A percentile compares a stretch with the other conserved stretches of the same genome.
Conservation (phyloP, 1,140 invertebrate genomes). For the Drosophila sp. region DNA sequence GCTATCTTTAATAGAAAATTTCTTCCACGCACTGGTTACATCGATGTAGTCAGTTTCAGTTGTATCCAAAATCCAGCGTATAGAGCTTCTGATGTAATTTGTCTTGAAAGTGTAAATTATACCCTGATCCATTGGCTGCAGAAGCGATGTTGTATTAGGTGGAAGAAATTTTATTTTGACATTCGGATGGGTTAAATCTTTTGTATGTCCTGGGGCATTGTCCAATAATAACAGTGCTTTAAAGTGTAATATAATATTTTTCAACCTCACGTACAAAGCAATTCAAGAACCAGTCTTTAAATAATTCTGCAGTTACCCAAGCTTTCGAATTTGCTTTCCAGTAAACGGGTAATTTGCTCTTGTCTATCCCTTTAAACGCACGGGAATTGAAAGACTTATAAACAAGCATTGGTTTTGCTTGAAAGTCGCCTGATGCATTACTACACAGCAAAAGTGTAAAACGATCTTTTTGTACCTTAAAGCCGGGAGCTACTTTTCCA, state of each 20-base stretch:
- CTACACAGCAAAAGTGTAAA: too few relatives aligned
- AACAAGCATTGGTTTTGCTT: constrained; percentile 83
- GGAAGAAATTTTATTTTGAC: constrained; percentile 82
- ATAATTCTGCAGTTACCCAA: constrained; percentile 75
- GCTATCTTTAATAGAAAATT: constrained; percentile 50
- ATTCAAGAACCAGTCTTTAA: constrained; percentile 67
- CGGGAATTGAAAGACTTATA: constrained; percentile 81
- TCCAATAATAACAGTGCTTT: constrained; percentile 84
- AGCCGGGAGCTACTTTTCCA: too few relatives aligned
- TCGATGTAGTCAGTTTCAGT: constrained; percentile 16
- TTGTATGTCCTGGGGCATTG: constrained; percentile 82
- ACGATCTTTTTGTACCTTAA: constrained; percentile 8
- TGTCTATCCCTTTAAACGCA: constrained; percentile 79
- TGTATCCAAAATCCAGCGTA: constrained; percentile 47
- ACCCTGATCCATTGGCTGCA: constrained; percentile 83
- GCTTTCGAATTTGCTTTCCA: constrained; percentile 81
- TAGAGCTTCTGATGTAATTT: constrained; percentile 46
- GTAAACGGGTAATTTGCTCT: constrained; percentile 74
- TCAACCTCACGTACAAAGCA: constrained; percentile 71
- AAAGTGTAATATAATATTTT: constrained; percentile 80
- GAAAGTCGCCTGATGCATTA: constrained; percentile 75
- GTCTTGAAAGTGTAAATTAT: constrained; percentile 73
- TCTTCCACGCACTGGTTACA: constrained; percentile 50
- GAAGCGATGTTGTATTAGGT: constrained; percentile 69
- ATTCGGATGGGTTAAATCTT: constrained; percentile 61